Percentiles rank a stretch among this genome's conserved stretches.
Evolutionary conservation across 2,113 vertebrate species (phyloP).

Genomic region (Mixornis gularis): DNA sequence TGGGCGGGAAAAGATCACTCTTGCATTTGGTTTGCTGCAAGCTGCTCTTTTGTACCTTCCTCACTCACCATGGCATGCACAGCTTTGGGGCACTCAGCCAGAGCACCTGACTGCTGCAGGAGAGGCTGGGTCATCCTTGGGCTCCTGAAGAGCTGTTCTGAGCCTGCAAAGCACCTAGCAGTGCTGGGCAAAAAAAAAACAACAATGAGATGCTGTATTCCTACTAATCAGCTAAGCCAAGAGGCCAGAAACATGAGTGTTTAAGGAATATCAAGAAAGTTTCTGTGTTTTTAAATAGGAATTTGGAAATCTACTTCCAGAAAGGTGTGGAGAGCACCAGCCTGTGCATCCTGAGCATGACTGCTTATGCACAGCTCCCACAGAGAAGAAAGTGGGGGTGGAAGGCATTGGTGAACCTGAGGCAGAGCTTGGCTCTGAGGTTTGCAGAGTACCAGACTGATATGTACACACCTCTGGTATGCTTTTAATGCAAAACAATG

Average conservation of each 20-base stretch:
- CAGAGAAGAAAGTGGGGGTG: fast-evolving
- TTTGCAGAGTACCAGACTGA: background rate
- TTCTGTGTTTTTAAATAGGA: background rate
- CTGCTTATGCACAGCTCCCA: background rate
- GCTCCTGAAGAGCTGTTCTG: background rate
- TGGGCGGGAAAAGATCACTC: background rate
- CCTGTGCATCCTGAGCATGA: fast-evolving
- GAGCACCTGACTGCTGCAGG: background rate
- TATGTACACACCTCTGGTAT: background rate
- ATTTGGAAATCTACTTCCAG: background rate
- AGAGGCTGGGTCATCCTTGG: background rate
- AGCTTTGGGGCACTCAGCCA: background rate
- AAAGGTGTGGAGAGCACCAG: background rate
- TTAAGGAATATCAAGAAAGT: background rate
- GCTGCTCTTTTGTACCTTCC: background rate
- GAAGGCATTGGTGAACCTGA: background rate
- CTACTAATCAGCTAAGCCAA: background rate
- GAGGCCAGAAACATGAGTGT: background rate
- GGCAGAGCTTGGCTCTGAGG: background rate
- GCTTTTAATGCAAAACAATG: background rate
- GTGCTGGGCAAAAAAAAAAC: background rate
- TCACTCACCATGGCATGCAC: fast-evolving
- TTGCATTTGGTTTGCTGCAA: background rate
- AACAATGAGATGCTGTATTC: background rate
- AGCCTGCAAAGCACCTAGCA: background rate